These are phyloP conservation scores for Halcyon malimbica DNA, from an alignment of 2,113 vertebrate genomes.

Conservation along the genomic window DNA sequence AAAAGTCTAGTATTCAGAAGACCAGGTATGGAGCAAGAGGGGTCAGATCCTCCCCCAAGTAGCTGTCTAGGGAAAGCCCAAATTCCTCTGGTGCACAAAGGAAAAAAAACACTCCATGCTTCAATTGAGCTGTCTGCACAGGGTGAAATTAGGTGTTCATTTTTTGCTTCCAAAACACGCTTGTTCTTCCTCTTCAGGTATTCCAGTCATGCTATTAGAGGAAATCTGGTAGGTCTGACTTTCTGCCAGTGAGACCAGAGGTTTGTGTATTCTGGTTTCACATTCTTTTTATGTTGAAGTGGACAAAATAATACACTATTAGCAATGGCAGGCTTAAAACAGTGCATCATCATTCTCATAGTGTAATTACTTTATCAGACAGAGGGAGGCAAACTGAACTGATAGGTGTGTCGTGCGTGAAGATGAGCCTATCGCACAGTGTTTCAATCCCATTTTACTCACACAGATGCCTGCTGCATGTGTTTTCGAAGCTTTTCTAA, in stretches of 20 bases:
- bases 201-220: neutral
- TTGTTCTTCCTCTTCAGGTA: neutral
- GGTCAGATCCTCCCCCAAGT: neutral
- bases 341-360: neutral
- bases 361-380: slow-evolving; percentile 32
- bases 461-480: neutral
- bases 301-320: neutral
- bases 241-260: neutral
- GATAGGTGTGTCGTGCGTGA: neutral
- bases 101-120: fast-evolving
- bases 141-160: neutral
- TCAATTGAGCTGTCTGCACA: neutral
- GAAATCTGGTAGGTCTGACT: neutral
- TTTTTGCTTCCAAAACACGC: neutral
- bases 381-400: neutral
- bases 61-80: neutral
- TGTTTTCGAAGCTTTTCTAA: neutral
- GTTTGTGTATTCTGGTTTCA: neutral
- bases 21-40: neutral
- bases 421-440: neutral
- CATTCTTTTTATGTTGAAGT: neutral
- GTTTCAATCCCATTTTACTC: neutral
- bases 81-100: neutral
- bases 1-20: neutral
- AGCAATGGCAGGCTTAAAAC: neutral